Base-by-base conservation (phyloP, 2,797 vertebrate species). In the Cyclura pinguis region DNA sequence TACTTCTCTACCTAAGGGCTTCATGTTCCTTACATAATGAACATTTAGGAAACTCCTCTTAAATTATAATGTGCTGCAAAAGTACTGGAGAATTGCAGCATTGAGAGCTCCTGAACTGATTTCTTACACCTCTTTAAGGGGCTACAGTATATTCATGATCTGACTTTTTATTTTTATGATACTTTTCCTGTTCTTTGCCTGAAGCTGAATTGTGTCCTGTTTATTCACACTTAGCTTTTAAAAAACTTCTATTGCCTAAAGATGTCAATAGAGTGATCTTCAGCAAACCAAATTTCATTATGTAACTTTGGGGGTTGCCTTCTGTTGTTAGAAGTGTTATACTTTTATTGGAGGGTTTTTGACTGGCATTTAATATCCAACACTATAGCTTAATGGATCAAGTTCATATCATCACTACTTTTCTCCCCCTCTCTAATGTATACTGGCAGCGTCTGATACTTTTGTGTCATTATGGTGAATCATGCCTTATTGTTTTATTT, bases 1-100 rank as follows among this genome's bases (percentile, higher is more conserved):
- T 94, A 91, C 94, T 96, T 95, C 84, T 95, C 90, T 92, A 94
- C 91, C 90, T 50, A 95, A 95, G 93, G 93, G 95, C 95, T 96
- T 93, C 89, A 35, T 85, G n/a, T 91, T 84, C 8, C 0, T 93
- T 88, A 87, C 74, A 0, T 81, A 38, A 32, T 29, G 89, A 90
- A 38, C 87, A 64, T 85, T 78, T 89, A 55, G 42, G 64, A 72
- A 81, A 47, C 55, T 73, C 80, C 4, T 0, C 14, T 47, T 85
- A 88, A 83, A 92, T 87, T 24, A 88, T 81, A 16, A 72, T 38
- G 42, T 78, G 29, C 57, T 91, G 85, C 87, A 90, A 84, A 92
- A 86, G 35, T 87, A 84, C 67, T 84, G 89, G 89, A 93, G 83
- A 93, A 85, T 84, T 69, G 67, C 0, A 4, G 55, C 86, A 78